These are phyloP conservation scores for Amblyjoppa fuscipennis DNA, from an alignment of 2,888 invertebrate genomes.

Conservation along the genomic window DNA sequence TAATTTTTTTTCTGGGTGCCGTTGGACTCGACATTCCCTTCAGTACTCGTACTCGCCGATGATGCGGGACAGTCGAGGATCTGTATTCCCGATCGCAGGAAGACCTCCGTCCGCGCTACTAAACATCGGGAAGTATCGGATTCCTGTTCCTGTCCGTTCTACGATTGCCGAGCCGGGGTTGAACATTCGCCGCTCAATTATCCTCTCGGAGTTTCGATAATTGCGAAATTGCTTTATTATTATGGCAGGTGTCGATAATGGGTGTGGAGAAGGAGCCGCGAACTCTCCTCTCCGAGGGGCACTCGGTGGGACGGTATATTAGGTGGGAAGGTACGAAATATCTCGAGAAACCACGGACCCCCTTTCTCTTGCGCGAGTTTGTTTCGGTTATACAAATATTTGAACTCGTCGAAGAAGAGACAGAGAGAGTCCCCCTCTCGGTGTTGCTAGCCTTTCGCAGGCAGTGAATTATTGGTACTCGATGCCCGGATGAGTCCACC, in stretches of 20 bases:
- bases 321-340: conserved; percentile 59
- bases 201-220: conserved; percentile 77
- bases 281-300: conserved; percentile 39
- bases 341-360: conserved; percentile 20
- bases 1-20: too few relatives aligned
- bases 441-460: conserved; percentile 11
- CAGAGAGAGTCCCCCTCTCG: not conserved
- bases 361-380: conserved; percentile 48
- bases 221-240: conserved; percentile 81
- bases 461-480: conserved; percentile 45
- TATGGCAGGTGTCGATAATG: conserved; percentile 79
- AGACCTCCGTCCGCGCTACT: conserved; percentile 19
- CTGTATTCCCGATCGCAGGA: conserved; percentile 13
- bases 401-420: conserved; percentile 49
- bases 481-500: conserved; percentile 24
- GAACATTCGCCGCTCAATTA: conserved; percentile 60
- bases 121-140: conserved; percentile 35
- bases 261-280: conserved; percentile 57
- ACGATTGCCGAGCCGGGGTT: conserved; percentile 38
- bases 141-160: conserved; percentile 44
- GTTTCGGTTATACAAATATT: conserved; percentile 78
- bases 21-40: too few relatives aligned
- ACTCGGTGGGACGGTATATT: conserved; percentile 47
- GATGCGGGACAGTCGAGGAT: not conserved
- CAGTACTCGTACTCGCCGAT: not conserved